Conservation (phyloP, 2,888 invertebrate species). For the Quadroppia sp. region DNA sequence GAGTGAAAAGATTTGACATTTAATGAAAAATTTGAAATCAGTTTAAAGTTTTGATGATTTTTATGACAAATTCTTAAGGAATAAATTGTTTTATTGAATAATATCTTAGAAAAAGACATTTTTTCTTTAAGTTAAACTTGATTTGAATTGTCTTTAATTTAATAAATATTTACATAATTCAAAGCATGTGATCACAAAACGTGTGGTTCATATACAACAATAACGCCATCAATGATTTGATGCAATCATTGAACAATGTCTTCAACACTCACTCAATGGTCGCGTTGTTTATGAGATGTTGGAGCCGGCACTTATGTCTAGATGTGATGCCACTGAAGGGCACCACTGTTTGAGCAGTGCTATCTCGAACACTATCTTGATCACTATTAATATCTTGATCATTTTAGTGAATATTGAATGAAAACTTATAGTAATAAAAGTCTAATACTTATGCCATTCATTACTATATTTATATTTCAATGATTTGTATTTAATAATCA, state of each 20-base stretch:
- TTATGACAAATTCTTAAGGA: neutral
- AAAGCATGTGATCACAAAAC: neutral
- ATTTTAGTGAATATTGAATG: too few relatives aligned
- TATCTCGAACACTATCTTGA: too few relatives aligned
- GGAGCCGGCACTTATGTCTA: too few relatives aligned
- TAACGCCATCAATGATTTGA: neutral
- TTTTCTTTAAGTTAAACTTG: neutral
- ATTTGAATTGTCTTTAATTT: neutral
- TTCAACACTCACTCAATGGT: too few relatives aligned
- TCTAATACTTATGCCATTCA: too few relatives aligned
- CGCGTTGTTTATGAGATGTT: too few relatives aligned
- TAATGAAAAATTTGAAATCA: neutral
- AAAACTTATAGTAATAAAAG: too few relatives aligned
- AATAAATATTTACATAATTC: neutral
- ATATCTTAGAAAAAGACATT: neutral
- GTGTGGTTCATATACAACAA: neutral
- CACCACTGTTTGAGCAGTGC: too few relatives aligned
- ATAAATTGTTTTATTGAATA: neutral
- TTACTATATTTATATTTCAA: too few relatives aligned
- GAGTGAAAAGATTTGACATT: constrained; percentile 10
- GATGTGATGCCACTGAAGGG: too few relatives aligned
- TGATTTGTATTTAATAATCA: too few relatives aligned
- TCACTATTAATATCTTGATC: too few relatives aligned
- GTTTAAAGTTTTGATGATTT: neutral
- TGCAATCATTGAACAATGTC: neutral